These are phyloP conservation scores for Grallaria varia DNA, from an alignment of 2,113 vertebrate species.

Conservation along the genomic window DNA sequence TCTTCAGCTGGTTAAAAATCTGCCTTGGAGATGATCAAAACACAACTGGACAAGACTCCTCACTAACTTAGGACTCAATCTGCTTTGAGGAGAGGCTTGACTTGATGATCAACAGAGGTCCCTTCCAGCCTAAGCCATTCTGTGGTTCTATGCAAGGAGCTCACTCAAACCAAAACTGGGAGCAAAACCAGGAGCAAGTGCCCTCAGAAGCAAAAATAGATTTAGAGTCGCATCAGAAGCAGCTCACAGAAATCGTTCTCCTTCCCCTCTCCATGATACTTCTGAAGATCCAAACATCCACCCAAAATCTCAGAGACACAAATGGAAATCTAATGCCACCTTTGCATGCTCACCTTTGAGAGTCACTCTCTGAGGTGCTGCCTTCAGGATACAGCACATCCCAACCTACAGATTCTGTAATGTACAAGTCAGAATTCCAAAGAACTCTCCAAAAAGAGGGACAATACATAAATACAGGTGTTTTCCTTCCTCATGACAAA, in stretches of 20 bases:
- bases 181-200: not conserved
- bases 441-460: not conserved
- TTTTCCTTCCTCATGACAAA: not conserved
- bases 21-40: not conserved
- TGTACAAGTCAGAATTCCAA: not conserved
- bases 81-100: not conserved
- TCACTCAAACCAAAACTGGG: not conserved
- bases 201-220: not conserved
- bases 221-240: not conserved
- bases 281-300: not conserved
- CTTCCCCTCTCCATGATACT: not conserved
- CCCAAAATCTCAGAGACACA: not conserved
- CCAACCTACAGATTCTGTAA: not conserved
- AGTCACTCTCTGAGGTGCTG: not conserved
- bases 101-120: not conserved
- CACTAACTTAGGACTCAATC: not conserved
- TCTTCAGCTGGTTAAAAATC: not conserved
- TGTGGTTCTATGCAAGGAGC: not conserved
- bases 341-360: not conserved
- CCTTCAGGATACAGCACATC: not conserved
- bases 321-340: not conserved
- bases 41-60: not conserved
- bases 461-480: not conserved
- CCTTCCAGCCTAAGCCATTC: not conserved
- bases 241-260: not conserved